These are phyloP conservation scores for Tragelaphus oryx DNA, from an alignment of 2,797 vertebrate species.

Conservation along the genomic window DNA sequence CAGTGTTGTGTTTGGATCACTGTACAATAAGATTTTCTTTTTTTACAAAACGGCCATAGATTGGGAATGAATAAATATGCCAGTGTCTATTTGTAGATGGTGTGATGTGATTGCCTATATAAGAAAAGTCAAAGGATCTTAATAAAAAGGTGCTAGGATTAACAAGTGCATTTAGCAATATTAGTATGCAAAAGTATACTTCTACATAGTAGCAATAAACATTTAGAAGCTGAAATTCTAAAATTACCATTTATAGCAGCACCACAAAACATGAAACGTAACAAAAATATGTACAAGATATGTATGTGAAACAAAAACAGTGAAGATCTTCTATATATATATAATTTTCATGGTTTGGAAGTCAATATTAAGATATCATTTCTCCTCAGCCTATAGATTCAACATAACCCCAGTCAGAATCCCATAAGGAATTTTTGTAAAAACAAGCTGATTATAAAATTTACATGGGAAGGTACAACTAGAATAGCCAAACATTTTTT, in stretches of 20 bases:
- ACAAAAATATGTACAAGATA: neutral
- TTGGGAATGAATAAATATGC: neutral
- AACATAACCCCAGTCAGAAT: neutral
- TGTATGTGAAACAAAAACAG: neutral
- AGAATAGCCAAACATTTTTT: neutral
- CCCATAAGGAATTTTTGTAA: neutral
- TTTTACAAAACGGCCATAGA: neutral
- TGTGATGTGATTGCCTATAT: neutral
- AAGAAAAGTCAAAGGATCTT: neutral
- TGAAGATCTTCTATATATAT: neutral
- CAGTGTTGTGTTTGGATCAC: neutral
- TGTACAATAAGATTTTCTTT: neutral
- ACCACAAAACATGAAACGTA: neutral
- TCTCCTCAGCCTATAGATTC: neutral
- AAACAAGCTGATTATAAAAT: conserved; percentile 1
- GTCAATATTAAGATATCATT: neutral
- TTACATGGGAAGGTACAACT: neutral
- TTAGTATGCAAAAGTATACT: neutral
- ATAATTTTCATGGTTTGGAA: neutral
- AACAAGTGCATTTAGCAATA: neutral
- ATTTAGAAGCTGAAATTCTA: conserved; percentile 6
- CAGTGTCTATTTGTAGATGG: neutral
- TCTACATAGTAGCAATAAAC: neutral
- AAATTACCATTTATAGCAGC: conserved; percentile 15
- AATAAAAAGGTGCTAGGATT: neutral